A percentile compares a stretch with the other conserved stretches of the same genome.
Evolutionary conservation across 2,888 invertebrate genomes (phyloP).

Genomic region (Phalera bucephala): DNA sequence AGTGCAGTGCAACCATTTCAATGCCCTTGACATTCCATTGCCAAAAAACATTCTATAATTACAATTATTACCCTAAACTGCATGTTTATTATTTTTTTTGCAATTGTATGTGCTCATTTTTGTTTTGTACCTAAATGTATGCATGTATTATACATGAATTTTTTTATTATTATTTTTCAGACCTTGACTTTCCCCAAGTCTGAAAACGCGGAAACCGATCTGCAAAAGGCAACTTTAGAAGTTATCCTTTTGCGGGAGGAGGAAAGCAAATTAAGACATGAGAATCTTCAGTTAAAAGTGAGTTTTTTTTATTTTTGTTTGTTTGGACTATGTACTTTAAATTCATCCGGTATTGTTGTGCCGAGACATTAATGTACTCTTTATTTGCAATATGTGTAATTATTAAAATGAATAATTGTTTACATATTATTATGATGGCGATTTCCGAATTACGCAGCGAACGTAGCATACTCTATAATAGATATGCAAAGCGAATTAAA

Average conservation of each 20-base stretch:
- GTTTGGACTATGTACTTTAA: no score
- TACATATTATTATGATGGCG: no score
- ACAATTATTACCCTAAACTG: conserved; percentile 20
- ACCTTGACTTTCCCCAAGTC: conserved; percentile 60
- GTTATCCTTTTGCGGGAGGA: conserved; percentile 90
- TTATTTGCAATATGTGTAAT: no score
- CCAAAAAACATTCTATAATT: conserved; percentile 15
- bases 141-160: conserved; percentile 17
- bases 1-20: conserved; percentile 6
- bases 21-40: conserved; percentile 15
- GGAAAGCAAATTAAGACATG: conserved; percentile 90
- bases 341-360: no score
- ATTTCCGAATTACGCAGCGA: no score
- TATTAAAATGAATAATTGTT: no score
- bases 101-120: conserved; percentile 22
- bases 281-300: conserved; percentile 93
- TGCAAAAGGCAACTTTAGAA: conserved; percentile 88
- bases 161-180: conserved; percentile 49
- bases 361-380: no score
- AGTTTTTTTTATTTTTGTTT: conserved; percentile 38
- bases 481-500: no score
- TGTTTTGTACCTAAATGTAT: not conserved
- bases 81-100: conserved; percentile 53
- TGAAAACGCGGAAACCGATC: conserved; percentile 68
- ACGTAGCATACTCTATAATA: no score